Evolutionary conservation across 1,140 invertebrate species (phyloP), one percentile per base, ranked within the genome.

Genomic region (Drosophila paulistorum): DNA sequence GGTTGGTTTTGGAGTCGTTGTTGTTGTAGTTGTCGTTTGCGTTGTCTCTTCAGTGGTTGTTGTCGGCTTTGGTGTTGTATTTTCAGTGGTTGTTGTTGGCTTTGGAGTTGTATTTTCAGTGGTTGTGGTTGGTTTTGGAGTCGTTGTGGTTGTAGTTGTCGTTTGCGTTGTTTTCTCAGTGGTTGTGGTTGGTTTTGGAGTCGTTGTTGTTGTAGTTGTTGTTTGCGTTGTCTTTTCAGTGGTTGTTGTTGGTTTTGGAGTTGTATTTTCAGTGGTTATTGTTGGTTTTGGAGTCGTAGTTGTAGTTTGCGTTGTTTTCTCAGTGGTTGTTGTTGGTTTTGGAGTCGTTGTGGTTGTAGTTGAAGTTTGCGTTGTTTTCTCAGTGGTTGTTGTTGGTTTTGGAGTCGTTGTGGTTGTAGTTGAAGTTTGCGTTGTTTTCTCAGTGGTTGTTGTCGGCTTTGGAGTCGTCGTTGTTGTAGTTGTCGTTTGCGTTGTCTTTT

Each of bases 271-370:
- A 33, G 35, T 30, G 0, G 13, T 37, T 10, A 58, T 73, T 14
- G 65, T 42, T 0, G 64, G 17, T 10, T 65, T 26, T 26, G 30
- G 30, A 30, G 60, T 41, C 11, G n/a, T 42, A 0, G 41, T 42
- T 45, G 42, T 45, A 0, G 42, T 39, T 23, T 20, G 23, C 17
- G 17, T 41, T 17, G 60, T 23, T 10, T 42, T 42, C 0, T 42
- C 41, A 42, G n/a, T 42, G 3, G 41, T 42, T 45, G 42, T 45
- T 1, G 42, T 39, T 13, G 39, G 23, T 33, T 37, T 55, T n/a
- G 26, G 0, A 10, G 45, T 65, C 2, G 20, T 65, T 73, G 93
- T 93, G 20, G 93, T 93, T 81, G 94, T 26, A 65, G 94, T 93
- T 1, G 59, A 7, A 9, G 9, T 48, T n/a, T 9, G 1, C 2